Evolutionary conservation across 2,888 invertebrate species (phyloP), one percentile per base, ranked within the genome.

Genomic region (Lathronympha strigana): DNA sequence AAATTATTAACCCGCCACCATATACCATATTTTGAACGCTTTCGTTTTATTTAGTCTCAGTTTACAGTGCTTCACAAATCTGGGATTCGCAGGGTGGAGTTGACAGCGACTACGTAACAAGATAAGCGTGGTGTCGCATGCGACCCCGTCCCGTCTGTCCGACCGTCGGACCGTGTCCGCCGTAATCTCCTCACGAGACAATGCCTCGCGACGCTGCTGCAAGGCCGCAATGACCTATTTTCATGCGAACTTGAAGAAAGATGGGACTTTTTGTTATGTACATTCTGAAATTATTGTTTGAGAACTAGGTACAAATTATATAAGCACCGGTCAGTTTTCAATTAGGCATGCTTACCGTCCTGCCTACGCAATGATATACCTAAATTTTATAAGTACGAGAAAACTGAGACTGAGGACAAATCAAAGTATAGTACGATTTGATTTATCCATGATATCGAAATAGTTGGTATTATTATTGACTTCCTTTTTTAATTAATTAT

Each of bases 101-200:
- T 45, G 64, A 66, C 64, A 64, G 60, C 31, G 64, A 60, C 53
- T 28, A 21, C 36, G 53, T 62, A 62, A 66, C 64, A 60, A 66
- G 64, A 66, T 66, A 66, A 66, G 64, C 64, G 58, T 43, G 38
- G 55, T 31, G 62, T 54, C 62, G 49, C 47, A 36, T 50, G 63
- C 33, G 63, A 60, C 60, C 64, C 38, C 54, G 62, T 45, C 57
- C 51, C 55, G 58, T 36, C 33, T 21, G 63, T 63, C 63, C 47
- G 58, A 23, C 33, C 45, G 63, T 58, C 58, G 36, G 47, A 23
- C 58, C 63, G 36, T 66, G 45, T 60, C 64, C 64, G 51, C 45
- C 28, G 28, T 66, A 60, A 60, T 66, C 60, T 53, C 64, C 45
- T 57, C 51, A 13, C 40, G 61, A 61, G 63, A 57, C 63, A 53